These are phyloP conservation scores for Rhinichthys klamathensis DNA, from an alignment of 2,113 vertebrate species.

Conservation along the genomic window DNA sequence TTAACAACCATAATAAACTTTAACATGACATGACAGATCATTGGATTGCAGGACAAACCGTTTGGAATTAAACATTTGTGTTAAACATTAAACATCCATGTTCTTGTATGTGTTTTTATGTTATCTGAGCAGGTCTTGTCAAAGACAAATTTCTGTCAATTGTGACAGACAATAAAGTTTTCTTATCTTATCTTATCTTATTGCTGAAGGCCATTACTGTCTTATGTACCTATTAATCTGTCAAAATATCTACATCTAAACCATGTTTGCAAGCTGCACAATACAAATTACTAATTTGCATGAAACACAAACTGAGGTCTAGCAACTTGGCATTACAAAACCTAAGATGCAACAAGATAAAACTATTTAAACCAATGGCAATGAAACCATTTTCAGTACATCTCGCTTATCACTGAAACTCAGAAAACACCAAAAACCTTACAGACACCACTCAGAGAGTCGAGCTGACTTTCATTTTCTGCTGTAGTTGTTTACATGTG, in stretches of 20 bases:
- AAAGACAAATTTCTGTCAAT: too few relatives aligned
- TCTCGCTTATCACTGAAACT: background rate
- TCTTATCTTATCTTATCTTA: too few relatives aligned
- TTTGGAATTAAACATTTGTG: background rate
- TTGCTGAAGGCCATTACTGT: background rate
- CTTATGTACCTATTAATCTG: too few relatives aligned
- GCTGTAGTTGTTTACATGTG: background rate
- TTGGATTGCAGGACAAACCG: too few relatives aligned
- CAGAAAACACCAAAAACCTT: background rate
- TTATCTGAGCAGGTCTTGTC: too few relatives aligned
- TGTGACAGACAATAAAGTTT: too few relatives aligned
- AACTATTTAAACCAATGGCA: background rate
- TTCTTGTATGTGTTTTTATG: too few relatives aligned
- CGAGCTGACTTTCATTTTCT: background rate
- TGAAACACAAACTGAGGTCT: background rate
- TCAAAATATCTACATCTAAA: background rate
- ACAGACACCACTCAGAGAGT: background rate
- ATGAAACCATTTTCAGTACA: background rate
- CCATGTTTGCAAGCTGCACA: background rate
- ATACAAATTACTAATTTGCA: background rate
- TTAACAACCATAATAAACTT: too few relatives aligned
- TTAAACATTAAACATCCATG: too few relatives aligned
- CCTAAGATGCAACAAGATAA: constrained; percentile 1
- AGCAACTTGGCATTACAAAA: background rate
- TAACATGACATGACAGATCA: too few relatives aligned